Evolutionary conservation across 2,113 vertebrate genomes (phyloP).

Genomic region (Ptilonorhynchus violaceus): DNA sequence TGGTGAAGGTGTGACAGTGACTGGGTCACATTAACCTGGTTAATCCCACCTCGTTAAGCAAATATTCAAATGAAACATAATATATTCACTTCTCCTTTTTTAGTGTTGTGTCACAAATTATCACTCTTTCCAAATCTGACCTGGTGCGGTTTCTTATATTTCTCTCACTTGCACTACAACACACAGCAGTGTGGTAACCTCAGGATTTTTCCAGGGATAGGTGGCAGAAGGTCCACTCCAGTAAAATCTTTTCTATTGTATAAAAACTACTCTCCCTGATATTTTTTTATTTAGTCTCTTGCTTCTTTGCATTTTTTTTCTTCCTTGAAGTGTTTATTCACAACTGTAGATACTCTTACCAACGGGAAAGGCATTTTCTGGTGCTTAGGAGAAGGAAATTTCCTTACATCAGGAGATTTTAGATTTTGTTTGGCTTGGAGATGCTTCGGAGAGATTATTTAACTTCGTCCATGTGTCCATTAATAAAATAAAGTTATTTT

Average conservation of each 20-base stretch:
- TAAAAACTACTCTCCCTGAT: neutral
- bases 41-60: neutral
- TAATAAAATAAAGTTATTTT: neutral
- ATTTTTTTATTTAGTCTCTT: neutral
- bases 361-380: neutral
- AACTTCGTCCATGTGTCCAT: neutral
- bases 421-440: neutral
- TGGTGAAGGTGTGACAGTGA: neutral
- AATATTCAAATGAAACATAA: neutral
- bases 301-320: neutral
- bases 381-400: neutral
- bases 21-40: neutral
- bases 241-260: neutral
- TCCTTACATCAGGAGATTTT: neutral
- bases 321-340: neutral
- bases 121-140: neutral
- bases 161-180: neutral
- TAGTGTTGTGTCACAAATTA: neutral
- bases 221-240: neutral
- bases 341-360: neutral
- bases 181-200: neutral
- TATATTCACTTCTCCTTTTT: neutral
- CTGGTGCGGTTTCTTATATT: neutral
- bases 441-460: neutral
- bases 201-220: neutral